Conservation (phyloP, 2,888 invertebrate genomes). For the Tenthredo distinguenda region DNA sequence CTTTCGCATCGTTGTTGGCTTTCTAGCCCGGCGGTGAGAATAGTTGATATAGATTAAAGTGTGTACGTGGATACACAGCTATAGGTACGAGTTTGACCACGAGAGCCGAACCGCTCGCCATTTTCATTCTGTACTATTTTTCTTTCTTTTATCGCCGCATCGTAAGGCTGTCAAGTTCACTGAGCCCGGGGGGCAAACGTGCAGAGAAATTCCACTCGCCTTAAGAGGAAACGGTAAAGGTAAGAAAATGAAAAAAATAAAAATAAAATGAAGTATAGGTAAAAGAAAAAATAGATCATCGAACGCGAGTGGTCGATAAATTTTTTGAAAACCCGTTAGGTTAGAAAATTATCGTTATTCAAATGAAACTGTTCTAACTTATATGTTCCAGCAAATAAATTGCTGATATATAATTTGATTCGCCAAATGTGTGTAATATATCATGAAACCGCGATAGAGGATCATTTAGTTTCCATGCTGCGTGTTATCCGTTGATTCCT, state of each 20-base stretch:
- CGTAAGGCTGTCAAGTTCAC: constrained; percentile 46
- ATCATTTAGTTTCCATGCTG: background rate
- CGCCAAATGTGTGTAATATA: background rate
- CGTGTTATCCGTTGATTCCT: background rate
- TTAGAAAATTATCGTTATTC: constrained; percentile 25
- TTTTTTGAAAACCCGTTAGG: constrained; percentile 37
- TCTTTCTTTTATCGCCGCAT: constrained; percentile 38
- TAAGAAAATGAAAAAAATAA: background rate
- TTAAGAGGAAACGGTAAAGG: constrained; percentile 24
- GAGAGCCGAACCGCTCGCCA: constrained; percentile 11
- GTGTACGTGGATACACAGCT: background rate
- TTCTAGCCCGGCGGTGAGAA: constrained; percentile 51
- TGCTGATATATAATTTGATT: constrained; percentile 9
- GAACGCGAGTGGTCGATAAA: constrained; percentile 4
- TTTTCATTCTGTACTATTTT: constrained; percentile 51
- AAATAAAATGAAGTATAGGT: background rate
- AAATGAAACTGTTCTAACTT: constrained; percentile 16
- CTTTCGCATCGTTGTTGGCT: constrained; percentile 34
- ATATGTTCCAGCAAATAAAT: background rate
- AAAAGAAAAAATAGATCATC: background rate
- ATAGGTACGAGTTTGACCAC: constrained; percentile 7
- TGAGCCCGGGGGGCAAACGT: constrained; percentile 35
- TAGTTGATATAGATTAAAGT: background rate
- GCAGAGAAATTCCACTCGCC: constrained; percentile 44
- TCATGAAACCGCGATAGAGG: background rate